Evolutionary conservation across 2,113 vertebrate species (phyloP).

Genomic region (Galeopterus variegatus): DNA sequence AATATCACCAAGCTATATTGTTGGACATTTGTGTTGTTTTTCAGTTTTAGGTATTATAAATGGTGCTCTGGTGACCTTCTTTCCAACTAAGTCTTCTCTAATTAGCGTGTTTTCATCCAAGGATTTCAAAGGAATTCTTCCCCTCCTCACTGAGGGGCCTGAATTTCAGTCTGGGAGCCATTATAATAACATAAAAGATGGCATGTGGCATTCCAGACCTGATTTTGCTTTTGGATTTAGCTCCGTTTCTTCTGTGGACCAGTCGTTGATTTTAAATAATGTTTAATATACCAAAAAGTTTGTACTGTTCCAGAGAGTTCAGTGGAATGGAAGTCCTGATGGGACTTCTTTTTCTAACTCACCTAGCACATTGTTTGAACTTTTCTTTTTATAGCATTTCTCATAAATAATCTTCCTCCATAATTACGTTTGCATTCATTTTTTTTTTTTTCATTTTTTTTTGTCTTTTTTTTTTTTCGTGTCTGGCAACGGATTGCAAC

Average conservation of each 20-base stretch:
- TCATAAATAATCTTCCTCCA: constrained; percentile 10
- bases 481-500: too few species aligned
- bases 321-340: neutral
- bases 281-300: constrained; percentile 38
- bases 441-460: too few species aligned
- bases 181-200: neutral
- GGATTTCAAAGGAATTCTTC: neutral
- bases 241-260: neutral
- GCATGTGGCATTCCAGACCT: neutral
- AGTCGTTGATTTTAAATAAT: constrained; percentile 47
- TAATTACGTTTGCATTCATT: constrained; percentile 61
- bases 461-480: too few species aligned
- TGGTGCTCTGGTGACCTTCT: neutral
- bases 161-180: constrained; percentile 22
- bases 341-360: constrained; percentile 39
- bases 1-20: neutral
- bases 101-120: constrained; percentile 28
- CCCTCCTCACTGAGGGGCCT: neutral
- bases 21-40: neutral
- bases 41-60: neutral
- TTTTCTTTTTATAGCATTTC: constrained; percentile 65
- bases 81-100: neutral
- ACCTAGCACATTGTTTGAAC: constrained; percentile 45
- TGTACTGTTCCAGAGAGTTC: neutral
- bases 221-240: constrained; percentile 50